These are phyloP conservation scores for Bombus consobrinus DNA, from an alignment of 1,140 invertebrate genomes.

Conservation along the genomic window DNA sequence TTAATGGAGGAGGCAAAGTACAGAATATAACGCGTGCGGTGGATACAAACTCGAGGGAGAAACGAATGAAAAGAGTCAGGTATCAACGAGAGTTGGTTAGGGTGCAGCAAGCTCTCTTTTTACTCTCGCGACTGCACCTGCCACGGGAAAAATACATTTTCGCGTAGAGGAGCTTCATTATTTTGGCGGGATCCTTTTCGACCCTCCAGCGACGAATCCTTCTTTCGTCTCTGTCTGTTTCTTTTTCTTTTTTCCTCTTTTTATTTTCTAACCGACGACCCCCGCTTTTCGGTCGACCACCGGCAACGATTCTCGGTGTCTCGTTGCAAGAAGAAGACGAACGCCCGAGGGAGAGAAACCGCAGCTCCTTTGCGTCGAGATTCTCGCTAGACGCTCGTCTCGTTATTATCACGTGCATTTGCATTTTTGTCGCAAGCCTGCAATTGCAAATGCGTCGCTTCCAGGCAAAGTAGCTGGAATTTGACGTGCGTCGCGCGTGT, in stretches of 20 bases:
- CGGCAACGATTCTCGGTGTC: not conserved
- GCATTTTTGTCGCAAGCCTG: constrained; percentile 47
- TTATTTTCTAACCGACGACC: not conserved
- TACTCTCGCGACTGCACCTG: not conserved
- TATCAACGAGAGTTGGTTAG: not conserved
- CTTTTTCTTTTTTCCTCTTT: not conserved
- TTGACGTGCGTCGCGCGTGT: not conserved
- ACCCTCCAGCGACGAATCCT: constrained; percentile 18
- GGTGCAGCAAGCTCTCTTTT: not conserved
- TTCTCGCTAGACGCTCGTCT: not conserved
- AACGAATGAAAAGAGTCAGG: not conserved
- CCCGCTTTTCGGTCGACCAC: constrained; percentile 8
- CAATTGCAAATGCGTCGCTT: not conserved
- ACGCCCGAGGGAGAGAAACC: not conserved
- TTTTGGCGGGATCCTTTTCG: constrained; percentile 46
- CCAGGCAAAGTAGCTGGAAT: not conserved
- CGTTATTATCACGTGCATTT: constrained; percentile 57
- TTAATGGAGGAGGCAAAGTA: constrained; percentile 5
- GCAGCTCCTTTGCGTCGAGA: constrained; percentile 21
- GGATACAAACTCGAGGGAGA: not conserved
- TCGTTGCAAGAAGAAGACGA: not conserved
- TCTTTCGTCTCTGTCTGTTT: constrained; percentile 14
- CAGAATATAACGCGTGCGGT: constrained; percentile 1
- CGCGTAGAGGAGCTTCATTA: constrained; percentile 40
- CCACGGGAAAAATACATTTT: constrained; percentile 52